Conservation (phyloP, 2,888 invertebrate genomes). For the Liopterus haemorrhoidalis region DNA sequence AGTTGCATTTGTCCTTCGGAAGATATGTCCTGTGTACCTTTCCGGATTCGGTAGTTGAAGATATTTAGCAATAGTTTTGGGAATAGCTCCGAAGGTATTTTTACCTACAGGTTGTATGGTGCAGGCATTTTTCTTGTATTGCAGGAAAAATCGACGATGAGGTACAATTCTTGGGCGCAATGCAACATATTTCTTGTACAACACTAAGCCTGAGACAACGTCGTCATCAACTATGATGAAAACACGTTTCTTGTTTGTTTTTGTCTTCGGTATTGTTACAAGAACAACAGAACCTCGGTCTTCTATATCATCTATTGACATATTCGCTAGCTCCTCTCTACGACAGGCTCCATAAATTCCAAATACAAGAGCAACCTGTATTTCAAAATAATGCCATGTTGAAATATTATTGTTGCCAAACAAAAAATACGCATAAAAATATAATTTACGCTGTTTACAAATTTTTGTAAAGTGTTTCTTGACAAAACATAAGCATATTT, state of each 20-base stretch:
- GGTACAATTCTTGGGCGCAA: background rate
- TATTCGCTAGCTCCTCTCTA: conserved; percentile 26
- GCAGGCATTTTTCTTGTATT: conserved; percentile 3
- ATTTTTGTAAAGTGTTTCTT: too few species aligned
- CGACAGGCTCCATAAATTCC: conserved; percentile 2
- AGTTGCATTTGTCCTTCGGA: too few species aligned
- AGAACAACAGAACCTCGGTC: conserved; percentile 23
- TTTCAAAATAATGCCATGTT: too few species aligned
- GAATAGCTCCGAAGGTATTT: conserved; percentile 5
- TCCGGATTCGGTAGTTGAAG: background rate
- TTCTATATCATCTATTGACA: conserved; percentile 23
- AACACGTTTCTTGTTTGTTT: conserved; percentile 20
- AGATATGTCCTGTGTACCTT: conserved; percentile 4
- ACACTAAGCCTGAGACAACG: background rate
- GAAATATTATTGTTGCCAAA: too few species aligned
- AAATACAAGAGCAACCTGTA: conserved; percentile 1
- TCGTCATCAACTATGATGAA: conserved; percentile 19
- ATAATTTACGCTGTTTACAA: too few species aligned
- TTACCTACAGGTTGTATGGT: conserved; percentile 7
- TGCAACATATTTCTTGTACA: background rate
- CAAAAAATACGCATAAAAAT: too few species aligned
- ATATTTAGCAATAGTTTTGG: conserved; percentile 2
- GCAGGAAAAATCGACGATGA: conserved; percentile 2
- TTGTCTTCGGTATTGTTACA: conserved; percentile 23
- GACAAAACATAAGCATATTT: too few species aligned